phyloP scores from a whole-genome alignment of 2,888 invertebrate genomes.

The Melanostoma mellinum region DNA sequence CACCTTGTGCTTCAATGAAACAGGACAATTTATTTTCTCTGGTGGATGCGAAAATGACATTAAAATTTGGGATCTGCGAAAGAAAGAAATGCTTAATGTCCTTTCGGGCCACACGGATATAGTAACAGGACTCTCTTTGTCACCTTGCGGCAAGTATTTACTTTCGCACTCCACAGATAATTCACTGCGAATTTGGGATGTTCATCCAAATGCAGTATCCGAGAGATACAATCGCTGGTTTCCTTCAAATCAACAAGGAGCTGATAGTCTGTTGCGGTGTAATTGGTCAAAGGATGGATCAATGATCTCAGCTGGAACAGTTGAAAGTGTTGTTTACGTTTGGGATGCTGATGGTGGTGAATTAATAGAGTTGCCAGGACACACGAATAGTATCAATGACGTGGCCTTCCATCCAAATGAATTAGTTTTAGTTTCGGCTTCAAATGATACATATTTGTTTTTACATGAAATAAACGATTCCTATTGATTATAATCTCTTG shows the following conservation, averaged over 20 bases:
- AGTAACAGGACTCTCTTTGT: slow-evolving; percentile 90
- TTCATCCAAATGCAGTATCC: slow-evolving; percentile 95
- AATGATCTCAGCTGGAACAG: slow-evolving; percentile 91
- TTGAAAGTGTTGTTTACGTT: slow-evolving; percentile 96
- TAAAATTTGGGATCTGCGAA: slow-evolving; percentile 98
- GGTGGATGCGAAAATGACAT: slow-evolving; percentile 98
- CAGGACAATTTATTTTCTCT: slow-evolving; percentile 95
- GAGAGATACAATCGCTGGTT: slow-evolving; percentile 96
- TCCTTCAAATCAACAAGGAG: slow-evolving; percentile 97
- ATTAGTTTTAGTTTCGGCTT: slow-evolving; percentile 94
- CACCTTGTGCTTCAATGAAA: slow-evolving; percentile 95
- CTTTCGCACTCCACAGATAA: slow-evolving; percentile 99
- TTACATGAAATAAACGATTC: slow-evolving; percentile 94
- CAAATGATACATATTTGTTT: slow-evolving; percentile 97
- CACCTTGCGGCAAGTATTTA: slow-evolving; percentile 89
- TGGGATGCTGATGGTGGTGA: slow-evolving; percentile 97
- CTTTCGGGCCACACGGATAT: slow-evolving; percentile 97
- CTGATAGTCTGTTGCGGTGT: slow-evolving; percentile 96
- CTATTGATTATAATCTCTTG: background rate
- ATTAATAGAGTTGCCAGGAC: slow-evolving; percentile 96
- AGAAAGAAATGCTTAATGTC: slow-evolving; percentile 88
- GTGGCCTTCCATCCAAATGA: slow-evolving; percentile 97
- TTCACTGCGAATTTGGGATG: slow-evolving; percentile 97
- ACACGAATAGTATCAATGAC: slow-evolving; percentile 98
- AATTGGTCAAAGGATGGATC: slow-evolving; percentile 97